phyloP scores from a whole-genome alignment of 2,797 vertebrate species.

The Sebastes vulpes region DNA sequence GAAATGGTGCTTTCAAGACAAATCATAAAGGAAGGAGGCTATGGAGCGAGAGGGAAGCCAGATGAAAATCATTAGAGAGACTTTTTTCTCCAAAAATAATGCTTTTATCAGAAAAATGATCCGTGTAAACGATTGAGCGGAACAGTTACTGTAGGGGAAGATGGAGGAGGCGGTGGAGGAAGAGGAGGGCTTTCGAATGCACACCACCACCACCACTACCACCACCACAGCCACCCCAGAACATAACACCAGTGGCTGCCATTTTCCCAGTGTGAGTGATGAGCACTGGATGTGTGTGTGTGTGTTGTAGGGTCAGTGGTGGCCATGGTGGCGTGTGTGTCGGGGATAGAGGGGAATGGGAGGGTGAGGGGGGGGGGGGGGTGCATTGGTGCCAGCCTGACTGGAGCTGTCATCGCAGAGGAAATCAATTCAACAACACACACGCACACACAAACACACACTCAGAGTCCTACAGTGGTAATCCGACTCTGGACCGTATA shows the following conservation, averaged over 20 bases:
- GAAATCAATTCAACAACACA: slow-evolving; percentile 92
- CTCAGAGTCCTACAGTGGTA: slow-evolving; percentile 62
- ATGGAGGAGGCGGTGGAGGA: slow-evolving; percentile 47
- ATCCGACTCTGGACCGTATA: slow-evolving; percentile 56
- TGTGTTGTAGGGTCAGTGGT: slow-evolving; percentile 38
- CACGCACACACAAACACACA: slow-evolving; percentile 16
- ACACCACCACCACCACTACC: not conserved
- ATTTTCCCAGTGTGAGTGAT: slow-evolving; percentile 87
- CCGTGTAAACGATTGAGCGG: slow-evolving; percentile 84
- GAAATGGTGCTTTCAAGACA: slow-evolving; percentile 59
- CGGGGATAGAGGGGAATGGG: slow-evolving; percentile 69
- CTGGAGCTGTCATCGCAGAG: slow-evolving; percentile 95
- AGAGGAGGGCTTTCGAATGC: slow-evolving; percentile 21
- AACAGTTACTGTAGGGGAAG: slow-evolving; percentile 82
- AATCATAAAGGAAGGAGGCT: slow-evolving; percentile 54
- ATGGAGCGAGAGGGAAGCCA: slow-evolving; percentile 44
- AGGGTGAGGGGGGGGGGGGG: slow-evolving; percentile 17
- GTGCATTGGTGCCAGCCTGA: slow-evolving; percentile 93
- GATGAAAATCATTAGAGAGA: slow-evolving; percentile 79
- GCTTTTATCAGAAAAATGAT: slow-evolving; percentile 91
- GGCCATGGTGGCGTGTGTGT: slow-evolving; percentile 47
- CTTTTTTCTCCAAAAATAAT: slow-evolving; percentile 90
- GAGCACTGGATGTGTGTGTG: slow-evolving; percentile 67
- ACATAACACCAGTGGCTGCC: slow-evolving; percentile 91
- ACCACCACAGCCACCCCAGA: slow-evolving; percentile 65